phyloP scores from a whole-genome alignment of 1,140 invertebrate species.

The Prorops nasuta region DNA sequence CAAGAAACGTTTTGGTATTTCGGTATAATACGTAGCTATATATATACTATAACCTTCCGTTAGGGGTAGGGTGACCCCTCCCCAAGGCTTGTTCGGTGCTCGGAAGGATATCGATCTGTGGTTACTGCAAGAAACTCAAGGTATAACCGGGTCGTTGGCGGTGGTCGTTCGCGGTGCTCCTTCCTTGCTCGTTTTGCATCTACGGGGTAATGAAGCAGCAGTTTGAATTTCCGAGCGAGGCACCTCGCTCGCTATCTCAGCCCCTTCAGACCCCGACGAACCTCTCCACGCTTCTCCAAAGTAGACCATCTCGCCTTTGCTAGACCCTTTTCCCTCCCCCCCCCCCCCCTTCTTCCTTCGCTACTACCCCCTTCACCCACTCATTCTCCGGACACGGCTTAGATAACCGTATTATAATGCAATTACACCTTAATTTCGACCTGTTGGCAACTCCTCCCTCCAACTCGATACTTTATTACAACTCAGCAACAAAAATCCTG shows the following conservation, averaged over 20 bases:
- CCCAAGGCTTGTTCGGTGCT: too few species aligned
- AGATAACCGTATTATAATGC: conserved; percentile 29
- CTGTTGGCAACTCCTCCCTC: conserved; percentile 8
- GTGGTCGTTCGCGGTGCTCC: conserved; percentile 8
- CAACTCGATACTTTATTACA: too few species aligned
- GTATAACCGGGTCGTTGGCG: neutral
- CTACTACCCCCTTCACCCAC: conserved; percentile 9
- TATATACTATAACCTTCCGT: too few species aligned
- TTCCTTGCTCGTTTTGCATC: conserved; percentile 11
- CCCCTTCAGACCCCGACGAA: neutral
- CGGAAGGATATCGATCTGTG: neutral
- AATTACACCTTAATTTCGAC: conserved; percentile 37
- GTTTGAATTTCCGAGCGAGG: conserved; percentile 14
- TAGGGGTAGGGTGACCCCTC: too few species aligned
- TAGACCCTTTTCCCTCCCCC: conserved; percentile 5
- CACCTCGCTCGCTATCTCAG: neutral
- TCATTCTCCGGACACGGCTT: conserved; percentile 9
- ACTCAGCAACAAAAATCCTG: too few species aligned
- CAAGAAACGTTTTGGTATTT: neutral
- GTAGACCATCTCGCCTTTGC: neutral
- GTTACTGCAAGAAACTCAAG: neutral
- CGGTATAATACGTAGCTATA: neutral
- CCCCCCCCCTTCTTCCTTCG: conserved; percentile 1
- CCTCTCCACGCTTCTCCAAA: too few species aligned
- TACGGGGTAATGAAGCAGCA: conserved; percentile 13